Evolutionary conservation across 2,113 vertebrate species (phyloP), one percentile per base, ranked within the genome.

Genomic region (Trogon surrucura): DNA sequence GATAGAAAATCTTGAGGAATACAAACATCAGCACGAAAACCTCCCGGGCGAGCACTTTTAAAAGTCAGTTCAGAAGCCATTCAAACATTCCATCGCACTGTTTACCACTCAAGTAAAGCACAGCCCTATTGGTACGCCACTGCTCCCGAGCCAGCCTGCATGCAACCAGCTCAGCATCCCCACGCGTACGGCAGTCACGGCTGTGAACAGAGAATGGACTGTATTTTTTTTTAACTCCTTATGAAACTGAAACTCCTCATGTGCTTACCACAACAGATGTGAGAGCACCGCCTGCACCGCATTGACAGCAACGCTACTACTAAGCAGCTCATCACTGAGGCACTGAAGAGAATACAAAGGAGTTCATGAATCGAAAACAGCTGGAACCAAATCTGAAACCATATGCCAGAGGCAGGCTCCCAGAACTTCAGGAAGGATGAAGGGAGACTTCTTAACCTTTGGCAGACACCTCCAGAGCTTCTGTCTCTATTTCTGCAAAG

Each of bases 131-230:
- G 1, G 10, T 18, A 25, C 1, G 1, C n/a, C 80, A 48, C 67
- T 80, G 77, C 22, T 86, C 67, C 87, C 8, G 15, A 89, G 84
- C 13, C 19, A 64, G 58, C 50, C 26, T 5, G 32, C n/a, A 23
- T 0, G 3, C n/a, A 75, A 4, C 10, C 45, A 57, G 58, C 73
- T 73, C 81, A 0, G 3, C 45, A 38, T 10, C 56, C 51, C 2
- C 3, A 44, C 9, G 2, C 3, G 13, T 30, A 23, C 0, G 0
- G 78, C 30, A 30, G 25, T 9, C 34, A 19, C 0, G 0, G 41
- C 54, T 53, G 80, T 26, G 26, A 78, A 50, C 15, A 36, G 36
- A 22, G n/a, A 58, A 56, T 0, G 0, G 41, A 30, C 29, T 25
- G 3, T 1, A 6, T 47, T 75, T 38, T 3, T 36, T 38, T 1